phyloP scores from a whole-genome alignment of 2,888 invertebrate genomes.

The Archaeoteleia sp. region DNA sequence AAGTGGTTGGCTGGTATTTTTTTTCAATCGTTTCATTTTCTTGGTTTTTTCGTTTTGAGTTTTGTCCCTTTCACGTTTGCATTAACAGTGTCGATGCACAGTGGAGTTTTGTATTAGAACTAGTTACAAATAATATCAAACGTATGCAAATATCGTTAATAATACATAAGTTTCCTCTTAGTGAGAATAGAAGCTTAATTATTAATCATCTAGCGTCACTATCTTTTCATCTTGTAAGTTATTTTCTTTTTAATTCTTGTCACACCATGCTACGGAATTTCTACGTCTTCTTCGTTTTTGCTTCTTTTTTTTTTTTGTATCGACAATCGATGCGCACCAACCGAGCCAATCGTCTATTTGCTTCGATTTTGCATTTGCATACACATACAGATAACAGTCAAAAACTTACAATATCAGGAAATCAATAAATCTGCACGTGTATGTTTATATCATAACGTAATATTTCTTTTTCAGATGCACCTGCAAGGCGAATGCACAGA shows the following conservation, averaged over 20 bases:
- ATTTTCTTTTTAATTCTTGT: conserved; percentile 56
- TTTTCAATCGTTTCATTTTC: conserved; percentile 21
- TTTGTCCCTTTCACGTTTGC: conserved; percentile 52
- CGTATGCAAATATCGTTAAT: conserved; percentile 72
- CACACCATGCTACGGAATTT: conserved; percentile 64
- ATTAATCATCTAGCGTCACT: conserved; percentile 72
- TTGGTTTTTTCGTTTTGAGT: conserved; percentile 40
- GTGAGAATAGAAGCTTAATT: conserved; percentile 70
- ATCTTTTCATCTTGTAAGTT: conserved; percentile 54
- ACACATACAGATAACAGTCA: conserved; percentile 6
- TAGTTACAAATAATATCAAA: conserved; percentile 74
- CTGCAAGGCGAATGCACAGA: no score
- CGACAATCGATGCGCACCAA: conserved; percentile 32
- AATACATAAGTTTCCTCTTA: conserved; percentile 68
- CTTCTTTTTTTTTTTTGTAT: conserved; percentile 9
- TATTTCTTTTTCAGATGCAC: no score
- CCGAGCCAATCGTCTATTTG: neutral
- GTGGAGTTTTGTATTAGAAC: conserved; percentile 74
- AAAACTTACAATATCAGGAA: no score
- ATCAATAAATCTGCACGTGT: conserved; percentile 7
- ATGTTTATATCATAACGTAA: no score
- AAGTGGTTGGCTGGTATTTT: conserved; percentile 51
- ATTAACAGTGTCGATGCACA: conserved; percentile 64
- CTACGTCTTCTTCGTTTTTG: conserved; percentile 43
- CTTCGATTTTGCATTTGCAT: neutral